A percentile compares a stretch with the other conserved stretches of the same genome.
Evolutionary conservation across 1,140 invertebrate genomes (phyloP).

Genomic region (Drosophila rhopaloa): DNA sequence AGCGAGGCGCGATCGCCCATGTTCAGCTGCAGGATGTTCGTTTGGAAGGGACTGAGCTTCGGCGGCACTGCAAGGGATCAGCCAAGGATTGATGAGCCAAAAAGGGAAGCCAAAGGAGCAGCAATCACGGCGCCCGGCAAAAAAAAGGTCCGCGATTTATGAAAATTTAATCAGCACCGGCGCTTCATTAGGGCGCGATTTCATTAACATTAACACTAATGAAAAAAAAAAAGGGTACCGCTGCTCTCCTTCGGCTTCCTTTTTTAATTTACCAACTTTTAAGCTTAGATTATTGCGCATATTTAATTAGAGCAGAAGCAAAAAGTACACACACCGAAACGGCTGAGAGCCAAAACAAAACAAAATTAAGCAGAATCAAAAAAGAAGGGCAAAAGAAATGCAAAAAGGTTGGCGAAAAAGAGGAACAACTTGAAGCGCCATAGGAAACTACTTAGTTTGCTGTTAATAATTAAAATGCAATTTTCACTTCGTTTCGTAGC

Average conservation of each 20-base stretch:
- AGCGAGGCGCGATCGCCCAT: conserved; percentile 91
- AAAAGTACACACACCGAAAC: conserved; percentile 27
- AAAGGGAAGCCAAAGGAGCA: conserved; percentile 18
- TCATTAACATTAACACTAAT: conserved; percentile 62
- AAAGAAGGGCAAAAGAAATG: conserved; percentile 20
- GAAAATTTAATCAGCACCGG: conserved; percentile 74
- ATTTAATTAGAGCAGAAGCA: conserved; percentile 67
- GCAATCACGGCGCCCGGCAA: conserved; percentile 9
- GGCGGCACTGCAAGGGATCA: conserved; percentile 89
- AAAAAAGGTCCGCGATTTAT: conserved; percentile 63
- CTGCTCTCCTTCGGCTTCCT: conserved; percentile 25
- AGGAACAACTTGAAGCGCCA: conserved; percentile 61
- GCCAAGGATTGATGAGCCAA: conserved; percentile 53
- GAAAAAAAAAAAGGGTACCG: conserved; percentile 64
- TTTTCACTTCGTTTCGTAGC: conserved; percentile 71
- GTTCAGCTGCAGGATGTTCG: conserved; percentile 89
- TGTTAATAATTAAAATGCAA: conserved; percentile 83
- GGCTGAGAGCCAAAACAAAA: conserved; percentile 33
- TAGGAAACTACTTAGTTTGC: conserved; percentile 77
- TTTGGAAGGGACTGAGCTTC: conserved; percentile 92
- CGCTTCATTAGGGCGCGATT: conserved; percentile 75
- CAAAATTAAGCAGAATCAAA: conserved; percentile 52
- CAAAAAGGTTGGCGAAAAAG: conserved; percentile 33
- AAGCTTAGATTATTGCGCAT: conserved; percentile 81
- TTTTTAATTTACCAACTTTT: conserved; percentile 78